Evolutionary conservation across 1,140 invertebrate genomes (phyloP).

Genomic region (Forficula auricularia): DNA sequence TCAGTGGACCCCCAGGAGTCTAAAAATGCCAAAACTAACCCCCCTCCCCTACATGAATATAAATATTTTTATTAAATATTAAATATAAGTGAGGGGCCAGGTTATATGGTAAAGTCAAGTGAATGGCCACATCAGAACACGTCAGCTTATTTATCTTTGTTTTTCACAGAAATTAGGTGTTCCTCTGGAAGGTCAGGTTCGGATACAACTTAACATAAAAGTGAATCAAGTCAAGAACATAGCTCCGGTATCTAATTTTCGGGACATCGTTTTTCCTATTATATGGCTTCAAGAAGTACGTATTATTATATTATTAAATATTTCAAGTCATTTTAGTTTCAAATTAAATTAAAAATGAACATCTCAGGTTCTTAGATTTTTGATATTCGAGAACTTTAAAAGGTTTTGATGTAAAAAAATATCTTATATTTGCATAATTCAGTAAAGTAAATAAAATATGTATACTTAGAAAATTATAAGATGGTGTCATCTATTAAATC

Average conservation of each 20-base stretch:
- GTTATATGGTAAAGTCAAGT: no score
- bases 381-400: background rate
- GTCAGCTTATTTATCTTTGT: slow-evolving; percentile 14
- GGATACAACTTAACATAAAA: slow-evolving; percentile 65
- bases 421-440: no score
- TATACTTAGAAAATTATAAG: no score
- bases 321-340: background rate
- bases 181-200: slow-evolving; percentile 59
- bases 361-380: background rate
- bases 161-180: slow-evolving; percentile 63
- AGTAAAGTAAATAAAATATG: no score
- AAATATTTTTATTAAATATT: no score
- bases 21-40: no score
- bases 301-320: slow-evolving; percentile 2
- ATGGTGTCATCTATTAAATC: no score
- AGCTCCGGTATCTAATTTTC: slow-evolving; percentile 50
- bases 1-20: no score
- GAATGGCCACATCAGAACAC: no score
- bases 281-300: slow-evolving; percentile 74
- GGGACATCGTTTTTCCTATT: slow-evolving; percentile 63
- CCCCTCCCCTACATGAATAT: no score
- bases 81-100: no score
- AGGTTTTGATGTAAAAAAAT: slow-evolving; percentile 3
- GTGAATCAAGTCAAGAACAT: slow-evolving; percentile 54
- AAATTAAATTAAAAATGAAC: background rate